Conservation (phyloP, 2,888 invertebrate species). For the Athrips mouffetella region DNA sequence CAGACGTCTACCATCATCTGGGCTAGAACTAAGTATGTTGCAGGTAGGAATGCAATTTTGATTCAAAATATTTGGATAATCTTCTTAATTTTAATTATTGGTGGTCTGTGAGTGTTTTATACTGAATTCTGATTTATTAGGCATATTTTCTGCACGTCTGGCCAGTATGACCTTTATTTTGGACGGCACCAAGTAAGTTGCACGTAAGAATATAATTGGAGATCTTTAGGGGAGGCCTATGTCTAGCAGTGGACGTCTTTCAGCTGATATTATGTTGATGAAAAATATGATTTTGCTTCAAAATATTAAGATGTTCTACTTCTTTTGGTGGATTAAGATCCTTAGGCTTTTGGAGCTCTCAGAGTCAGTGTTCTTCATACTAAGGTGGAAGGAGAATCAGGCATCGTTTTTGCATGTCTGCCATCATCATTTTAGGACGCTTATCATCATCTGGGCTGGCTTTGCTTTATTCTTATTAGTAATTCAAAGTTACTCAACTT, state of each 20-base stretch:
- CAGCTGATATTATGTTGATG: no score
- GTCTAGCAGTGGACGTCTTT: no score
- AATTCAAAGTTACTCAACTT: not conserved
- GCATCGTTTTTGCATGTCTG: conserved; percentile 85
- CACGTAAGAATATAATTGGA: no score
- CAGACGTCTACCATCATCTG: conserved; percentile 86
- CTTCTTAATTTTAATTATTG: no score
- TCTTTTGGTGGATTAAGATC: conserved; percentile 80
- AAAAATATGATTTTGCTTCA: no score
- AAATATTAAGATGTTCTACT: conserved; percentile 68
- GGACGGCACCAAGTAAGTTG: no score
- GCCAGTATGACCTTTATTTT: no score
- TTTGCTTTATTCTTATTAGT: not conserved
- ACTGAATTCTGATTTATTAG: no score
- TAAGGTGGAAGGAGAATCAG: conserved; percentile 85
- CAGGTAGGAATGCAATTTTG: conserved; percentile 73
- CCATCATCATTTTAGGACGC: conserved; percentile 80
- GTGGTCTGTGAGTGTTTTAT: no score
- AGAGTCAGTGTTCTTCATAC: conserved; percentile 84
- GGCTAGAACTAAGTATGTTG: conserved; percentile 79
- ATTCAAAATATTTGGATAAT: no score
- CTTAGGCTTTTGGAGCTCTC: conserved; percentile 82
- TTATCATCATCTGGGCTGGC: conserved; percentile 79
- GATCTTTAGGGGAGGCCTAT: no score
- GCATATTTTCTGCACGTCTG: no score